Percentiles rank a stretch among this genome's conserved stretches.
These are phyloP conservation scores for Entelurus aequoreus DNA, from an alignment of 2,113 vertebrate species.

Conservation along the genomic window DNA sequence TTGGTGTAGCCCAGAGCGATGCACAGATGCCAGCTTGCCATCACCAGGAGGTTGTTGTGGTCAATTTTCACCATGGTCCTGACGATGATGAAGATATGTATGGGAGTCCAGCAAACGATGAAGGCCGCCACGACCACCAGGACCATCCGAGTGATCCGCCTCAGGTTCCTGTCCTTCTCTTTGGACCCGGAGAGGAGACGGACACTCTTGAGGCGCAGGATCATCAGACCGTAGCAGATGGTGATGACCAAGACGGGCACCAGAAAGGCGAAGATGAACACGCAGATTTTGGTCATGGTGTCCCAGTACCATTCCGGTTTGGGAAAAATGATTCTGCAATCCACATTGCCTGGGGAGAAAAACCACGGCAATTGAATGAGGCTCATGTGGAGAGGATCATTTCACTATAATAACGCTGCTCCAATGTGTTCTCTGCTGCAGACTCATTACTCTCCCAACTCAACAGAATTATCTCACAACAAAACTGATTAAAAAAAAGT, in stretches of 20 bases:
- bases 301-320: conserved; percentile 88
- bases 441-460: conserved; percentile 9
- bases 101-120: conserved; percentile 96
- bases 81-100: conserved; percentile 96
- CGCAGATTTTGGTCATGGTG: conserved; percentile 88
- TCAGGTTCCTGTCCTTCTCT: conserved; percentile 89
- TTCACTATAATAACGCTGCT: conserved; percentile 31
- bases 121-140: conserved; percentile 94
- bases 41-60: conserved; percentile 79
- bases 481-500: conserved; percentile 2
- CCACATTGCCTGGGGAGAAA: conserved; percentile 66
- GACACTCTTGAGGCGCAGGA: conserved; percentile 88
- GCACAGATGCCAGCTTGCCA: conserved; percentile 90
- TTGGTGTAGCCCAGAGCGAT: conserved; percentile 95
- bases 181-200: conserved; percentile 93
- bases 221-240: conserved; percentile 93
- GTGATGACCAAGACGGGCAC: conserved; percentile 92
- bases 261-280: conserved; percentile 94
- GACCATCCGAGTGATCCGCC: conserved; percentile 95
- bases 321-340: conserved; percentile 84
- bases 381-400: conserved; percentile 17
- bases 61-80: conserved; percentile 85
- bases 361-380: conserved; percentile 25
- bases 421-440: conserved; percentile 23
- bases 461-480: conserved; percentile 3